Evolutionary conservation across 2,797 vertebrate genomes (phyloP).

Genomic region (Monodelphis domestica): DNA sequence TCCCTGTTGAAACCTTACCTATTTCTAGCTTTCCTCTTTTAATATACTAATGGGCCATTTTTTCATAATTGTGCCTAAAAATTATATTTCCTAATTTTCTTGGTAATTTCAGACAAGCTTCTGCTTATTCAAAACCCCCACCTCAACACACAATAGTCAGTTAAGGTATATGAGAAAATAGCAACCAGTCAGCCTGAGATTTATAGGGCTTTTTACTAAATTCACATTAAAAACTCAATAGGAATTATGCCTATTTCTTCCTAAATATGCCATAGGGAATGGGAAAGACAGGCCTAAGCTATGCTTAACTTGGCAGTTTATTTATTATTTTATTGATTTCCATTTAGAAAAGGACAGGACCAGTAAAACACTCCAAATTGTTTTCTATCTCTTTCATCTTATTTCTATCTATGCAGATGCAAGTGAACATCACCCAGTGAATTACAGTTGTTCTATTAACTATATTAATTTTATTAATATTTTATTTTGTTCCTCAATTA

Average conservation of each 20-base stretch:
- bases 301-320: slow-evolving; percentile 73
- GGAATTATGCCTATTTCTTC: slow-evolving; percentile 76
- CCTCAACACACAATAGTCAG: slow-evolving; percentile 14
- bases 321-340: slow-evolving; percentile 81
- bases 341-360: slow-evolving; percentile 70
- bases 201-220: slow-evolving; percentile 62
- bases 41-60: slow-evolving; percentile 38
- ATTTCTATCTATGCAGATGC: slow-evolving; percentile 60
- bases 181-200: slow-evolving; percentile 33
- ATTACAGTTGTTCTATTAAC: slow-evolving; percentile 65
- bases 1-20: background rate
- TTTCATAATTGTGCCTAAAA: slow-evolving; percentile 47
- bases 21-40: background rate
- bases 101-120: slow-evolving; percentile 47
- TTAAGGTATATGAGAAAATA: slow-evolving; percentile 30
- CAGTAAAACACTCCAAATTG: slow-evolving; percentile 25
- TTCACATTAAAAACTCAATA: slow-evolving; percentile 77
- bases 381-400: slow-evolving; percentile 64
- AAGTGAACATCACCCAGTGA: slow-evolving; percentile 49
- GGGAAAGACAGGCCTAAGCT: slow-evolving; percentile 63
- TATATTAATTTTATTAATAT: background rate
- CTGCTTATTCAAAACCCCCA: background rate
- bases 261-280: slow-evolving; percentile 67
- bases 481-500: no score
- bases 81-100: slow-evolving; percentile 31